phyloP scores from a whole-genome alignment of 2,797 vertebrate species.

The Sciaenops ocellatus region DNA sequence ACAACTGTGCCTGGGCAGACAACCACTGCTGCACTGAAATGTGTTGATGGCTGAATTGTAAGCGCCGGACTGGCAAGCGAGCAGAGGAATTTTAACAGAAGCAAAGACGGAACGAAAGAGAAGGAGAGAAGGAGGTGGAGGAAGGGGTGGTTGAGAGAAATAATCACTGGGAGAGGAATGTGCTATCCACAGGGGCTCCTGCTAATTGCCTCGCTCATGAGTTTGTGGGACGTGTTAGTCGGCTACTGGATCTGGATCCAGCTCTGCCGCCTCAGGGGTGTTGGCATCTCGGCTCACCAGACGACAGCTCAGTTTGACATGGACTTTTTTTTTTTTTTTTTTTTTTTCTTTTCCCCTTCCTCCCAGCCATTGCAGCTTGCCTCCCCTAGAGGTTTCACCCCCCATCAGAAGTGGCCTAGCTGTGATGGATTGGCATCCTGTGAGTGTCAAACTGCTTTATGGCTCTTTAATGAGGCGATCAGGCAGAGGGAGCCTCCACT shows the following conservation, averaged over 20 bases:
- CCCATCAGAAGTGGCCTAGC: constrained; percentile 78
- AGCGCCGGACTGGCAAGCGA: constrained; percentile 48
- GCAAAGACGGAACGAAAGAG: constrained; percentile 35
- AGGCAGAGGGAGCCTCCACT: constrained; percentile 63
- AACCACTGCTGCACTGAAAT: constrained; percentile 25
- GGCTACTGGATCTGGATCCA: constrained; percentile 81
- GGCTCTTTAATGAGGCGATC: constrained; percentile 84
- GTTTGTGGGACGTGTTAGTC: constrained; percentile 79
- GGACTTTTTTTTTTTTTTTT: constrained; percentile 55
- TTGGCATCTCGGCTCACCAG: constrained; percentile 80
- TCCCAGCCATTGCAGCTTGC: constrained; percentile 67
- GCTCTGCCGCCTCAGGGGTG: constrained; percentile 77
- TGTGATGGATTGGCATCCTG: constrained; percentile 87
- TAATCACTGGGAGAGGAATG: constrained; percentile 75
- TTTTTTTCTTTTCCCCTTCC: constrained; percentile 51
- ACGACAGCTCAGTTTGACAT: constrained; percentile 83
- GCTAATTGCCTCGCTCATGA: constrained; percentile 86
- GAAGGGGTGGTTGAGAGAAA: constrained; percentile 35
- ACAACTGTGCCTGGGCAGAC: constrained; percentile 25
- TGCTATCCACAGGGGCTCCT: constrained; percentile 81
- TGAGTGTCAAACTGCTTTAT: constrained; percentile 86
- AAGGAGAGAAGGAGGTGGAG: background rate
- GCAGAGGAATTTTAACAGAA: constrained; percentile 45
- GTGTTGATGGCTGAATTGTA: constrained; percentile 56
- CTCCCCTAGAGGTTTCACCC: constrained; percentile 71